These are phyloP conservation scores for Sakesphorus luctuosus DNA, from an alignment of 2,113 vertebrate genomes.

Conservation along the genomic window DNA sequence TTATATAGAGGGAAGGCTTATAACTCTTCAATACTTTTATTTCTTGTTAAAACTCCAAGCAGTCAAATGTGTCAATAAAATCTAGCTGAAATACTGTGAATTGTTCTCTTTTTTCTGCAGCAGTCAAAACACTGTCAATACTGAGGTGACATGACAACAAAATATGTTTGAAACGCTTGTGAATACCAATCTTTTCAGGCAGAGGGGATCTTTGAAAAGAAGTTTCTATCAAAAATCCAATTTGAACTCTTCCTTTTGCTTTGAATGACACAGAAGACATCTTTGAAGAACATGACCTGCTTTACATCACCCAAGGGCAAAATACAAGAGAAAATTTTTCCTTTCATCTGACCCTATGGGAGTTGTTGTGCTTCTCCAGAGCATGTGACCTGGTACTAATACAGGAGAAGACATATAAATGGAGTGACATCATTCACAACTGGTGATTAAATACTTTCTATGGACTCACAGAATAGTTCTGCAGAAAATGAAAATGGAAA, in stretches of 20 bases:
- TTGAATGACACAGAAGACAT: constrained; percentile 54
- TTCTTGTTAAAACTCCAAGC: constrained; percentile 52
- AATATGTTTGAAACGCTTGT: constrained; percentile 49
- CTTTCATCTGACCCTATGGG: constrained; percentile 32
- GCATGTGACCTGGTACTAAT: not conserved
- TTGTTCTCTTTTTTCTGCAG: constrained; percentile 11
- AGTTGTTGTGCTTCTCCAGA: not conserved
- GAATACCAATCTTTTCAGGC: constrained; percentile 46
- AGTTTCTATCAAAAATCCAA: constrained; percentile 55
- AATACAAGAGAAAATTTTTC: not conserved
- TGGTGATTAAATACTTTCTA: constrained; percentile 52
- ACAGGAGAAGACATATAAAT: constrained; percentile 17
- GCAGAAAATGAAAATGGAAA: constrained; percentile 25
- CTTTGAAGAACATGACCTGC: constrained; percentile 37
- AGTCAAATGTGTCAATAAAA: constrained; percentile 52
- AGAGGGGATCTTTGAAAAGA: constrained; percentile 44
- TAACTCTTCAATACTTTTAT: not conserved
- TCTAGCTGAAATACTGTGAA: constrained; percentile 27
- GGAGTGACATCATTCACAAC: constrained; percentile 39
- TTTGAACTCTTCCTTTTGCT: constrained; percentile 49
- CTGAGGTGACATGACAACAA: constrained; percentile 52
- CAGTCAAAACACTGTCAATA: constrained; percentile 69
- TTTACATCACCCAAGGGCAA: constrained; percentile 53
- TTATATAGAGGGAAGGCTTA: not conserved
- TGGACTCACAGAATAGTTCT: constrained; percentile 25